These are phyloP conservation scores for Merluccius polli DNA, from an alignment of 2,797 vertebrate genomes.

Conservation along the genomic window DNA sequence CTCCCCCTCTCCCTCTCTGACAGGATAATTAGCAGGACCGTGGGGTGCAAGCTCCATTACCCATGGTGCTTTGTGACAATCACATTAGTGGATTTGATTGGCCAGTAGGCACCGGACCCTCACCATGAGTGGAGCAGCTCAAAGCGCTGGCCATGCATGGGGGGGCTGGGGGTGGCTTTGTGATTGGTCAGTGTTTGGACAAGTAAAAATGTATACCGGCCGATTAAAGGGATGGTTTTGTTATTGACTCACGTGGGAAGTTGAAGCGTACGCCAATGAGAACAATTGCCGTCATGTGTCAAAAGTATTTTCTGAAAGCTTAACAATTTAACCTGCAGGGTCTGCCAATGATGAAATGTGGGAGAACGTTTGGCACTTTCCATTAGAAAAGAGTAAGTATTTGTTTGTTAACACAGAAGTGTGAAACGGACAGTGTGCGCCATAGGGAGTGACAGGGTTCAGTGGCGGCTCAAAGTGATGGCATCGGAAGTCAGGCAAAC, in stretches of 20 bases:
- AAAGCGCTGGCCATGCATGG: neutral
- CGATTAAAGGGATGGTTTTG: neutral
- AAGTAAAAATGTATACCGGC: neutral
- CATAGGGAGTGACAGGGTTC: neutral
- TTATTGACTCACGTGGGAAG: neutral
- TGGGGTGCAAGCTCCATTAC: slow-evolving; percentile 36
- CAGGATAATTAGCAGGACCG: slow-evolving; percentile 53
- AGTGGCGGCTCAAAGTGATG: neutral
- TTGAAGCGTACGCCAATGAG: neutral
- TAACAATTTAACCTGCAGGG: neutral
- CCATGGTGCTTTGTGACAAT: slow-evolving; percentile 49
- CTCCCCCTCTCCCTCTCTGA: slow-evolving; percentile 26
- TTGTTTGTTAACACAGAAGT: neutral
- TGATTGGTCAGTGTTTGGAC: neutral
- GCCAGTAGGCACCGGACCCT: slow-evolving; percentile 8
- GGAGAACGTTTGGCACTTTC: neutral
- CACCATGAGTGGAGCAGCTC: neutral
- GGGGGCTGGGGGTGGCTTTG: neutral
- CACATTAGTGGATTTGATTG: slow-evolving; percentile 41
- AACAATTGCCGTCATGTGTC: neutral
- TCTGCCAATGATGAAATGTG: neutral
- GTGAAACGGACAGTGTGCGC: neutral
- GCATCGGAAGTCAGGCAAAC: slow-evolving; percentile 17
- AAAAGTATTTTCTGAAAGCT: neutral
- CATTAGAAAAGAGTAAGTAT: neutral